These are phyloP conservation scores for Hoplostethus mediterraneus DNA, from an alignment of 2,797 vertebrate genomes.

Conservation along the genomic window DNA sequence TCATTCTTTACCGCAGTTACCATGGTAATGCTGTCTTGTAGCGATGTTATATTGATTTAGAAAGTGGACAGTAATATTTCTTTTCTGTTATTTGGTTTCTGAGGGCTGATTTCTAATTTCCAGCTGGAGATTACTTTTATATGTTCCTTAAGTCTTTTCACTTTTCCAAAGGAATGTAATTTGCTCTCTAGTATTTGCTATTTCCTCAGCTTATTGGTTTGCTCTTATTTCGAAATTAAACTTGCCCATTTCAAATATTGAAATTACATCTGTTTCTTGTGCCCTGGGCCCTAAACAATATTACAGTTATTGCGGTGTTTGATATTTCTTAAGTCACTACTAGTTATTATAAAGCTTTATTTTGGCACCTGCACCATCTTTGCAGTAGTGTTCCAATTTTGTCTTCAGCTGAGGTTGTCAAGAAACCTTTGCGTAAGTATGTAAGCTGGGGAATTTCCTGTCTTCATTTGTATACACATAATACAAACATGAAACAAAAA, in stretches of 20 bases:
- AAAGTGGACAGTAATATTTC: constrained; percentile 99
- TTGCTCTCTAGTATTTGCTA: constrained; percentile 92
- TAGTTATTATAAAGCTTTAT: constrained; percentile 65
- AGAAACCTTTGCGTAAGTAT: neutral
- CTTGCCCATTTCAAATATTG: constrained; percentile 98
- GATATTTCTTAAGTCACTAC: constrained; percentile 83
- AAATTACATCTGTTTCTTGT: constrained; percentile 95
- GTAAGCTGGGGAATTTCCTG: constrained; percentile 5
- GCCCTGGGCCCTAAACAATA: constrained; percentile 94
- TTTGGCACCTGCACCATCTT: constrained; percentile 49
- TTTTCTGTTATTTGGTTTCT: constrained; percentile 99
- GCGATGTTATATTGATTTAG: constrained; percentile 99
- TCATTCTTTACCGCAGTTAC: constrained; percentile 99
- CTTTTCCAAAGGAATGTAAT: constrained; percentile 93
- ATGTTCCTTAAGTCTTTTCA: constrained; percentile 99
- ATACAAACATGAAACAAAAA: constrained; percentile 12
- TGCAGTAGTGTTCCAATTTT: constrained; percentile 46
- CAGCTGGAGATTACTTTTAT: constrained; percentile 99
- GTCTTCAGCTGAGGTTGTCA: constrained; percentile 29
- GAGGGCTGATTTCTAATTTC: constrained; percentile 99
- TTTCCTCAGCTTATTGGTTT: constrained; percentile 99
- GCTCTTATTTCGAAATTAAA: constrained; percentile 98
- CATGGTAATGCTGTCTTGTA: constrained; percentile 99
- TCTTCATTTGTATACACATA: constrained; percentile 19
- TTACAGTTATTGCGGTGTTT: constrained; percentile 84